A percentile compares a stretch with the other conserved stretches of the same genome.
phyloP scores from a whole-genome alignment of 2,888 invertebrate genomes.

The Aporophyla nigra region DNA sequence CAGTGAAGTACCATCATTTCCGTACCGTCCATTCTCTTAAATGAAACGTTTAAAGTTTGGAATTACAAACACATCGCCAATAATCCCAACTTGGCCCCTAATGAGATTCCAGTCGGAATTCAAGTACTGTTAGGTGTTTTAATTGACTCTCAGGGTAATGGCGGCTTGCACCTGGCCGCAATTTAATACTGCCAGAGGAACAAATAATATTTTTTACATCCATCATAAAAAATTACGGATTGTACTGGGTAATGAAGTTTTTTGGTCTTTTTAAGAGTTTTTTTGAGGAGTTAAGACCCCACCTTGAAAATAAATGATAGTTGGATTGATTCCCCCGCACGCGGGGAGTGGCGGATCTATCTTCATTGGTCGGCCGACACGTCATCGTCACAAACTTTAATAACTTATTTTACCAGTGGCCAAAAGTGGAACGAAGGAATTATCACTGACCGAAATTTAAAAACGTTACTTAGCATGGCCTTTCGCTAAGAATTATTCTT shows the following conservation, averaged over 20 bases:
- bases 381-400: no score
- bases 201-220: conserved; percentile 54
- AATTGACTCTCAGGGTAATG: conserved; percentile 72
- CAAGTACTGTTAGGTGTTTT: conserved; percentile 64
- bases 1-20: conserved; percentile 13
- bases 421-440: no score
- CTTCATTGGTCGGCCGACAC: no score
- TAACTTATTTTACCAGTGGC: no score
- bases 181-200: conserved; percentile 57
- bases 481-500: no score
- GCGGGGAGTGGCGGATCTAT: no score
- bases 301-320: no score
- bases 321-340: no score
- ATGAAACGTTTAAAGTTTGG: conserved; percentile 44
- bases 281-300: not conserved
- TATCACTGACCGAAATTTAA: no score
- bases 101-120: conserved; percentile 68
- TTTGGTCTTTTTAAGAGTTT: conserved; percentile 15
- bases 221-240: conserved; percentile 53
- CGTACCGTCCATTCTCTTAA: conserved; percentile 6
- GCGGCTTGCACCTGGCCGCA: conserved; percentile 68
- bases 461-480: no score
- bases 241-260: conserved; percentile 32
- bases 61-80: conserved; percentile 63
- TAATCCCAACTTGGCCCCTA: conserved; percentile 59